Conservation (phyloP, 2,113 vertebrate genomes). For the Trichechus manatus region DNA sequence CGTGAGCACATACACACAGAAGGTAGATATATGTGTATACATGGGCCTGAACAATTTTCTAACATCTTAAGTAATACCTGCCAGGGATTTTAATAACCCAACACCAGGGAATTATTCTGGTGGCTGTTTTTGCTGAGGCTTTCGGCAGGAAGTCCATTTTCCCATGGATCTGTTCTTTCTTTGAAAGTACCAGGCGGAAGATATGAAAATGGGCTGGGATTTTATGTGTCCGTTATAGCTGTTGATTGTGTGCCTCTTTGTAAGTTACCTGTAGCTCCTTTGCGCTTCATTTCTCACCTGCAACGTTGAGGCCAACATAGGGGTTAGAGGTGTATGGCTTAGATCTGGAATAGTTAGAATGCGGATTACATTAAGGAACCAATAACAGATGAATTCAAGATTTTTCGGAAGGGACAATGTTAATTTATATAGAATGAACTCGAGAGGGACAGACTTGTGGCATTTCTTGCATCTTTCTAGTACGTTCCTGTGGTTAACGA, state of each 20-base stretch:
- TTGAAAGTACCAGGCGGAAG: constrained; percentile 57
- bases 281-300: not conserved
- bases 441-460: not conserved
- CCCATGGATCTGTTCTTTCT: not conserved
- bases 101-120: constrained; percentile 57
- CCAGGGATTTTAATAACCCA: constrained; percentile 76
- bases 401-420: not conserved
- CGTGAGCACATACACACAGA: not conserved
- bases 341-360: not conserved
- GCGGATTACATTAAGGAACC: not conserved
- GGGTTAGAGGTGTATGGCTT: not conserved
- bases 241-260: not conserved
- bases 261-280: not conserved
- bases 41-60: constrained; percentile 72
- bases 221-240: constrained; percentile 23
- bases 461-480: not conserved
- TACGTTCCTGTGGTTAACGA: not conserved
- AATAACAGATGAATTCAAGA: not conserved
- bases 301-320: not conserved
- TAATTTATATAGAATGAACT: not conserved
- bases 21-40: constrained; percentile 69
- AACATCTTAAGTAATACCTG: constrained; percentile 82
- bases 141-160: constrained; percentile 68
- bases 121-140: constrained; percentile 58
- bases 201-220: constrained; percentile 53